A percentile compares a stretch with the other conserved stretches of the same genome.
phyloP scores from a whole-genome alignment of 1,140 invertebrate genomes.

The Drosophila dunni region DNA sequence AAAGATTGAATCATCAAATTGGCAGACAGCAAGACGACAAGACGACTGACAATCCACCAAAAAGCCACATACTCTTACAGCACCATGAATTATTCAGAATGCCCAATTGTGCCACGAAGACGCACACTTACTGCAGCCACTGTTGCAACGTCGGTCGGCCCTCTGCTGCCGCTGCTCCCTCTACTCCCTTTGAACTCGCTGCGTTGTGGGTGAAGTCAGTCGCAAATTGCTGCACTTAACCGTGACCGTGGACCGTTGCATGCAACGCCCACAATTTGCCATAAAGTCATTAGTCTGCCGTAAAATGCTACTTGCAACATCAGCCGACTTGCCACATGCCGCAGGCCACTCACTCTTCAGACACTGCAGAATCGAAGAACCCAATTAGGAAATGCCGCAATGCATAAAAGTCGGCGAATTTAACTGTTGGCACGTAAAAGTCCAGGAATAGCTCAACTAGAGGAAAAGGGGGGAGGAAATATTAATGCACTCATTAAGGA shows the following conservation, averaged over 20 bases:
- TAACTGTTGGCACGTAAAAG: background rate
- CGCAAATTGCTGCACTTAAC: conserved; percentile 42
- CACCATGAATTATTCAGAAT: conserved; percentile 46
- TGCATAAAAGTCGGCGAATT: background rate
- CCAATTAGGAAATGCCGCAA: conserved; percentile 17
- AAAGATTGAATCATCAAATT: conserved; percentile 47
- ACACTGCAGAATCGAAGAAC: background rate
- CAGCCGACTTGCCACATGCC: conserved; percentile 1
- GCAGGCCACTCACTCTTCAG: background rate
- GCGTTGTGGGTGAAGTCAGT: conserved; percentile 15
- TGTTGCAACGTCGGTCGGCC: conserved; percentile 6
- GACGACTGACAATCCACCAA: background rate
- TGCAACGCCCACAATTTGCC: conserved; percentile 23
- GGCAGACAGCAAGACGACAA: conserved; percentile 33
- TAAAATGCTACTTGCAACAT: conserved; percentile 20
- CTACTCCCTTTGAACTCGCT: conserved; percentile 30
- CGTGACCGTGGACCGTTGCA: conserved; percentile 28
- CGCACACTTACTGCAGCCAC: conserved; percentile 4
- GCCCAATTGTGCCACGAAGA: conserved; percentile 23
- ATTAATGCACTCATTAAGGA: too few species aligned
- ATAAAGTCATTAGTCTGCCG: conserved; percentile 44
- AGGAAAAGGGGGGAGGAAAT: too few species aligned
- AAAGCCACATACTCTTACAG: background rate
- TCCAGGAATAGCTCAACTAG: background rate
- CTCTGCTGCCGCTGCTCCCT: background rate